phyloP scores from a whole-genome alignment of 2,888 invertebrate species.

The Epirrhoe alternata region DNA sequence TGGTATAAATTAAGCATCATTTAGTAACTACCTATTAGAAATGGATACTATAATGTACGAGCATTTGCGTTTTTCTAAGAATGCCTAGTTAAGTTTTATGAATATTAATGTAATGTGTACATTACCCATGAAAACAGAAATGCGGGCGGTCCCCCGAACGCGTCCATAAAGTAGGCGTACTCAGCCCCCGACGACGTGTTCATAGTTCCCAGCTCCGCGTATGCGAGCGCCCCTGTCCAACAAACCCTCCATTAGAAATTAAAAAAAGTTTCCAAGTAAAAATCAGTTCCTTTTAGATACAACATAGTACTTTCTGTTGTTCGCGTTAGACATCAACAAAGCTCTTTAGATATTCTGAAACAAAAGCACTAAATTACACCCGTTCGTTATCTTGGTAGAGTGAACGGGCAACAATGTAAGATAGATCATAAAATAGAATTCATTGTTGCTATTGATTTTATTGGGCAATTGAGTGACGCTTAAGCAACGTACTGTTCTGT shows the following conservation, averaged over 20 bases:
- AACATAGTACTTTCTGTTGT: slow-evolving; percentile 35
- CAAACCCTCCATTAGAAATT: slow-evolving; percentile 31
- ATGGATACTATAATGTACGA: not conserved
- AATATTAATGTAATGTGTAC: slow-evolving; percentile 8
- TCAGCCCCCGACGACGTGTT: slow-evolving; percentile 98
- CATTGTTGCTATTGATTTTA: slow-evolving; percentile 44
- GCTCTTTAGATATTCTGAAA: slow-evolving; percentile 37
- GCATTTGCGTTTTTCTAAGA: too few species aligned
- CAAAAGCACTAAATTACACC: slow-evolving; percentile 36
- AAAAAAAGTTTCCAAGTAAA: slow-evolving; percentile 29
- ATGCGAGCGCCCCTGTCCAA: slow-evolving; percentile 92
- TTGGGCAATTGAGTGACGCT: slow-evolving; percentile 40
- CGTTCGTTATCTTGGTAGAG: slow-evolving; percentile 22
- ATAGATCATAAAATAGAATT: slow-evolving; percentile 40
- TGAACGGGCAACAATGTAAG: slow-evolving; percentile 31
- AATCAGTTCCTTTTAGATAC: slow-evolving; percentile 31
- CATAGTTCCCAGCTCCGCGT: slow-evolving; percentile 97
- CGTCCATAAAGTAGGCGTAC: slow-evolving; percentile 98
- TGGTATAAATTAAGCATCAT: not conserved
- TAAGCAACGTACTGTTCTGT: slow-evolving; percentile 29
- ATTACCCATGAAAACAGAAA: slow-evolving; percentile 96
- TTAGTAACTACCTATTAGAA: not conserved
- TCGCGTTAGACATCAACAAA: slow-evolving; percentile 35
- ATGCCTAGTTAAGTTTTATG: not conserved
- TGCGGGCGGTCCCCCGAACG: slow-evolving; percentile 95